Evolutionary conservation across 23 tunicate genomes (phyloP), one percentile per base, ranked within the genome.

Genomic region (Trididemnum clinides): DNA sequence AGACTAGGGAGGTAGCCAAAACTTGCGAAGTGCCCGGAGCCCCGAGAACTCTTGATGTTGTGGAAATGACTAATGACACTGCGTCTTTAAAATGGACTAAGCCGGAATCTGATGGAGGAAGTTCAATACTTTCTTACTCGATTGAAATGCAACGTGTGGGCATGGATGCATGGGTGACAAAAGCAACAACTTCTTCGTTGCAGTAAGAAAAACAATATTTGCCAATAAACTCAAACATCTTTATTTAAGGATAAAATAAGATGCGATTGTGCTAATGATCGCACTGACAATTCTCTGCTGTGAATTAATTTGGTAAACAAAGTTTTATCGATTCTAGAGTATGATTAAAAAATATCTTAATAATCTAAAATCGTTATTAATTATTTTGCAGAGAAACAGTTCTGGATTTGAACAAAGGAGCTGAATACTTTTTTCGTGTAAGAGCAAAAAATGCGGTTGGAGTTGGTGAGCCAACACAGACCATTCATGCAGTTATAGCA

Each of bases 401-500:
- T 0, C 72, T 39, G 33, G 85, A 87, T 57, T 64, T 94, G 81
- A 88, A 84, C 85, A 83, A 85, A 59, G 94, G 94, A n/a, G 82
- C 83, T 33, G 75, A 76, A 20, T 94, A 94, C 64, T 26, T 78
- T 62, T 94, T 94, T 88, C 78, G 99, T 22, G 92, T 96, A 12
- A 33, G 88, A 22, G 99, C 99, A 39, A 97, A 91, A 74, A 96
- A 96, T 74, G 82, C 78, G 2, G 82, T 89, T 32, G 99, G 99
- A 20, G 32, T 84, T 28, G 93, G 99, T 0, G 97, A 92, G 44
- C 88, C 93, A 0, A 90, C 87, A 19, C 91, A 96, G 59, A 96
- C 93, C 21, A 49, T 36, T 7, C 82, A 86, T 26, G 84, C 99
- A 1, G 76, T 88, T 1, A 66, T 82, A 33, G 99, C 93, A 1